A percentile compares a stretch with the other conserved stretches of the same genome.
Evolutionary conservation across 2,113 vertebrate genomes (phyloP).

Genomic region (Pluvialis apricaria): DNA sequence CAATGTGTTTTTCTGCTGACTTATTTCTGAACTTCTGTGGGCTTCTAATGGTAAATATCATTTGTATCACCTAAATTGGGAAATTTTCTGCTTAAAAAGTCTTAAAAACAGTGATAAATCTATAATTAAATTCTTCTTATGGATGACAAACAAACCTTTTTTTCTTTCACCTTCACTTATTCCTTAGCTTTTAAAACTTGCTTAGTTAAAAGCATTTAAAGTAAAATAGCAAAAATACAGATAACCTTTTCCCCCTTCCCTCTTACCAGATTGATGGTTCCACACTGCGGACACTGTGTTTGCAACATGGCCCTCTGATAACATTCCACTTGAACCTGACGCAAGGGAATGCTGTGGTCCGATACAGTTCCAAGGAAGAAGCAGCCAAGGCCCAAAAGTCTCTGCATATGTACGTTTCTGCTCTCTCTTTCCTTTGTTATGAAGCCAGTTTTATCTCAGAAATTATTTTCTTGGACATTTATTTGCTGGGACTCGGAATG

Average conservation of each 20-base stretch:
- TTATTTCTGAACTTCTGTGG: background rate
- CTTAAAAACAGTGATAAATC: background rate
- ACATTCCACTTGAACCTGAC: slow-evolving; percentile 99
- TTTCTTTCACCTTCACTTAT: background rate
- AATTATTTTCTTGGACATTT: background rate
- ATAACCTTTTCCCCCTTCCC: background rate
- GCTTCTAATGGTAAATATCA: background rate
- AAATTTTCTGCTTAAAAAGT: background rate
- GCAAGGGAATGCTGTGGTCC: slow-evolving; percentile 96
- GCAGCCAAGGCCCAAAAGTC: slow-evolving; percentile 98
- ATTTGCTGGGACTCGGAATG: background rate
- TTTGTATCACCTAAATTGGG: background rate
- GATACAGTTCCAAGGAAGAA: slow-evolving; percentile 99
- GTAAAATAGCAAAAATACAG: background rate
- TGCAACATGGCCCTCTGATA: slow-evolving; percentile 97
- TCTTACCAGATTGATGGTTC: slow-evolving; percentile 92
- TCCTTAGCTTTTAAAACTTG: background rate
- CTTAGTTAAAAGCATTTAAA: background rate
- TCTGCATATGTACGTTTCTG: slow-evolving; percentile 90
- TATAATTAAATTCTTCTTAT: background rate
- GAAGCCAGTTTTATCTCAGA: background rate
- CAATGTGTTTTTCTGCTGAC: background rate
- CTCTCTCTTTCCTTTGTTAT: background rate
- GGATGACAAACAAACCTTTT: background rate
- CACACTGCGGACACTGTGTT: slow-evolving; percentile 94